phyloP scores from a whole-genome alignment of 2,113 vertebrate species.

The Microcebus griseorufus region DNA sequence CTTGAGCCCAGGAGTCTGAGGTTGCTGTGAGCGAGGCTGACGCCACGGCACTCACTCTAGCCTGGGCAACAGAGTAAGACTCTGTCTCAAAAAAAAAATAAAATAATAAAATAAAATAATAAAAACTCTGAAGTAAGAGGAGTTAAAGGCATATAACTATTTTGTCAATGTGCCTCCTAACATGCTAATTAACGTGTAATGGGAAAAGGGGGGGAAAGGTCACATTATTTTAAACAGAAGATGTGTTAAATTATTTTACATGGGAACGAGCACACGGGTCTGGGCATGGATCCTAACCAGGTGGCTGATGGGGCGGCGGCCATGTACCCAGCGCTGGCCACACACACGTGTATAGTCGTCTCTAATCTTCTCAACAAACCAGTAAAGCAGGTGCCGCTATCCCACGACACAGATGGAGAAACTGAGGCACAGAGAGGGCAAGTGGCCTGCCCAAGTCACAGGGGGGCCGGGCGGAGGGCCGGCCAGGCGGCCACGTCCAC shows the following conservation, averaged over 20 bases:
- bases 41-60: no score
- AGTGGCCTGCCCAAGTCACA: background rate
- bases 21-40: no score
- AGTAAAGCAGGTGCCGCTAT: background rate
- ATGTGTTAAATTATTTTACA: background rate
- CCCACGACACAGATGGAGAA: background rate
- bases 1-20: no score
- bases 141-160: background rate
- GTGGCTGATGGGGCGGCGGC: background rate
- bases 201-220: background rate
- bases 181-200: background rate
- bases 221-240: background rate
- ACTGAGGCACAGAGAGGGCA: background rate
- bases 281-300: background rate
- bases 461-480: background rate
- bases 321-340: background rate
- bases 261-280: background rate
- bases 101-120: background rate
- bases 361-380: no score
- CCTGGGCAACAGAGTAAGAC: no score
- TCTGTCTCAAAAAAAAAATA: background rate
- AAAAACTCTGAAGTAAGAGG: background rate
- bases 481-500: accelerated
- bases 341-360: accelerated
- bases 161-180: background rate